These are phyloP conservation scores for Sylvia borin DNA, from an alignment of 2,797 vertebrate species.

Conservation along the genomic window DNA sequence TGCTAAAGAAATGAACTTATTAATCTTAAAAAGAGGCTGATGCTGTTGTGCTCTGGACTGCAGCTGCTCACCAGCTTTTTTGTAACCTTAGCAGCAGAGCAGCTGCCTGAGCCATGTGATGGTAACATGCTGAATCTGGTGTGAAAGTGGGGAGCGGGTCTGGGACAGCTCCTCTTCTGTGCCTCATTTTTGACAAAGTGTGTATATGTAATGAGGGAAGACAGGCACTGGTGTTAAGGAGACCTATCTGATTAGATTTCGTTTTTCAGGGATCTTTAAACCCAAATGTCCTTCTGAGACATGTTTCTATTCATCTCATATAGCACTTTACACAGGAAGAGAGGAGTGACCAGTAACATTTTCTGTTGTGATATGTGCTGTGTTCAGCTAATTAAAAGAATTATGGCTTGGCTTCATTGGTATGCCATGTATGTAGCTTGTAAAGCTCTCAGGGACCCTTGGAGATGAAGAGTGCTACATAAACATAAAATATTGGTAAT, in stretches of 20 bases:
- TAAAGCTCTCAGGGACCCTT: constrained; percentile 52
- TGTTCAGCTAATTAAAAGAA: constrained; percentile 57
- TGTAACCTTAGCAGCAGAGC: not conserved
- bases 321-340: not conserved
- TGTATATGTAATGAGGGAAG: not conserved
- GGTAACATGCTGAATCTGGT: not conserved
- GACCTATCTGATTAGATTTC: not conserved
- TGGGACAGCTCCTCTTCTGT: not conserved
- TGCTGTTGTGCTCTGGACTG: not conserved
- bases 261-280: not conserved
- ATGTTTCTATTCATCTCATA: not conserved
- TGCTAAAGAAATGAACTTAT: constrained; percentile 29
- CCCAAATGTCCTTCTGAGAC: not conserved
- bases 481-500: constrained; percentile 61
- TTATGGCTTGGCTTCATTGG: constrained; percentile 31
- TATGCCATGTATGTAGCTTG: constrained; percentile 40
- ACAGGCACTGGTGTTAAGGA: not conserved
- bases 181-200: not conserved
- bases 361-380: not conserved
- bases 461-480: constrained; percentile 42
- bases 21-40: constrained; percentile 32
- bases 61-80: not conserved
- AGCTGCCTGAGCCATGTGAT: not conserved
- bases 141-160: not conserved
- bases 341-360: not conserved